Conservation (phyloP, 2,888 invertebrate genomes). For the Cheilosia pagana region DNA sequence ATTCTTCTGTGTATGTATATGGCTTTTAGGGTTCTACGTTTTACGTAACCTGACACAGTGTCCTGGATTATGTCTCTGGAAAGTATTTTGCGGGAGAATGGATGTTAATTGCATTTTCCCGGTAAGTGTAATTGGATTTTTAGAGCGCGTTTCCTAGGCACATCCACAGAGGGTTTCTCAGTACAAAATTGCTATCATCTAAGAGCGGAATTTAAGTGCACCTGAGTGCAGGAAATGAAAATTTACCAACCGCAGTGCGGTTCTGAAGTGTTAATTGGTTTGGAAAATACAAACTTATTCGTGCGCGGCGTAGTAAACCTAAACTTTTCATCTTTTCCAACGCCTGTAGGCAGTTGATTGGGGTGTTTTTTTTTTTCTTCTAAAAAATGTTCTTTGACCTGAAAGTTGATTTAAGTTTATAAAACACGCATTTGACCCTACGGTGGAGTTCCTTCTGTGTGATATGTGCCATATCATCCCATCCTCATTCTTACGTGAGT, state of each 20-base stretch:
- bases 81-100: conserved; percentile 26
- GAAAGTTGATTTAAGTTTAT: conserved; percentile 36
- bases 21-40: conserved; percentile 36
- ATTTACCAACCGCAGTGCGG: conserved; percentile 23
- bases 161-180: conserved; percentile 5
- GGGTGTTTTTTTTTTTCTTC: not conserved
- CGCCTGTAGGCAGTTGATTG: not conserved
- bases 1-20: conserved; percentile 41
- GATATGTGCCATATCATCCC: conserved; percentile 13
- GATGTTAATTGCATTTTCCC: conserved; percentile 68
- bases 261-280: conserved; percentile 35
- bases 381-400: conserved; percentile 6
- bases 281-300: conserved; percentile 30
- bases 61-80: conserved; percentile 68
- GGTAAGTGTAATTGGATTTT: conserved; percentile 62
- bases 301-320: conserved; percentile 4
- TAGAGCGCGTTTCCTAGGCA: conserved; percentile 48
- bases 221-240: conserved; percentile 31
- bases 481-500: conserved; percentile 20
- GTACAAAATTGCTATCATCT: not conserved
- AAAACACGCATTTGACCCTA: conserved; percentile 27
- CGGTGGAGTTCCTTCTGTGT: not conserved
- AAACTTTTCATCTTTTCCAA: conserved; percentile 10
- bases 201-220: conserved; percentile 19
- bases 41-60: conserved; percentile 74